Evolutionary conservation across 1,140 invertebrate genomes (phyloP).

Genomic region (Harlomillsia oculata): DNA sequence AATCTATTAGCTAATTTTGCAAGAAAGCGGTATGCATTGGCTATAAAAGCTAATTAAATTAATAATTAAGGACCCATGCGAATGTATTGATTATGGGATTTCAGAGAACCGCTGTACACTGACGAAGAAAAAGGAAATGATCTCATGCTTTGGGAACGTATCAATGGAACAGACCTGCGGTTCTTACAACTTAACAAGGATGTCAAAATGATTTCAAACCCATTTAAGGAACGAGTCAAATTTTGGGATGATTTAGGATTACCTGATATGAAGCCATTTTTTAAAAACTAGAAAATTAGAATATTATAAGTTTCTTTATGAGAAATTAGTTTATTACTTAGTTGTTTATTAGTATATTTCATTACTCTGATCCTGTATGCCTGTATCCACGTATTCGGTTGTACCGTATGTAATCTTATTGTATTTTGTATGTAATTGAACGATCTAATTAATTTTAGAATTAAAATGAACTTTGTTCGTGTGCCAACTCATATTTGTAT

Average conservation of each 20-base stretch:
- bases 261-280: neutral
- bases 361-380: too few relatives aligned
- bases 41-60: neutral
- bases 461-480: too few relatives aligned
- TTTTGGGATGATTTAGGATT: slow-evolving; percentile 29
- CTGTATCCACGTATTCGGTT: too few relatives aligned
- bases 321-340: too few relatives aligned
- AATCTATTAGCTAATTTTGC: slow-evolving; percentile 28
- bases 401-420: too few relatives aligned
- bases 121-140: slow-evolving; percentile 14
- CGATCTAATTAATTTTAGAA: too few relatives aligned
- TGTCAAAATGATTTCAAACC: slow-evolving; percentile 23
- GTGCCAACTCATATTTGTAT: too few relatives aligned
- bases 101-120: slow-evolving; percentile 19
- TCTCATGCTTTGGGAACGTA: slow-evolving; percentile 16
- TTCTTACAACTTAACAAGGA: slow-evolving; percentile 17
- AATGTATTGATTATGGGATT: neutral
- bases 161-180: slow-evolving; percentile 7
- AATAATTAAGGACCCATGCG: neutral
- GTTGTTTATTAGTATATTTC: too few relatives aligned
- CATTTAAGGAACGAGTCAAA: slow-evolving; percentile 20
- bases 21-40: neutral
- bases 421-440: too few relatives aligned
- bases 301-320: too few relatives aligned
- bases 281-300: too few relatives aligned